phyloP scores from a whole-genome alignment of 2,797 vertebrate species.

The Rhincodon typus region DNA sequence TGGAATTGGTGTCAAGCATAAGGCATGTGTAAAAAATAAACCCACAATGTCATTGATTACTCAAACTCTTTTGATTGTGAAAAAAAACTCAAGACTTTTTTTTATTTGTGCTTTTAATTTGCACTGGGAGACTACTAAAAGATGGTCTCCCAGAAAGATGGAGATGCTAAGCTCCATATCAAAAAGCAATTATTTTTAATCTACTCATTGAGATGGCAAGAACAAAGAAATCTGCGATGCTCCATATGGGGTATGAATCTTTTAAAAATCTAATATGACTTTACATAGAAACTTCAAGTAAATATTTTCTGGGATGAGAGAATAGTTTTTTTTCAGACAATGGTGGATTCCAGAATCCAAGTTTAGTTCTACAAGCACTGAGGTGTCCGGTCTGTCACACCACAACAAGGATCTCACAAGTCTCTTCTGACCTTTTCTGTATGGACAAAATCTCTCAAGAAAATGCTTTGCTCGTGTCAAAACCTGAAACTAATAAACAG shows the following conservation, averaged over 20 bases:
- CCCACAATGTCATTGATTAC: neutral
- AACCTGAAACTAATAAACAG: neutral
- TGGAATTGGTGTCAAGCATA: neutral
- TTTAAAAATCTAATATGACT: neutral
- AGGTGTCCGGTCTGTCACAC: neutral
- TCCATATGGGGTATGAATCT: neutral
- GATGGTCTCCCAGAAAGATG: neutral
- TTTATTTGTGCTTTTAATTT: neutral
- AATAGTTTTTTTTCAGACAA: neutral
- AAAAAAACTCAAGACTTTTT: neutral
- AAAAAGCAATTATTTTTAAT: neutral
- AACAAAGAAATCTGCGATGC: neutral
- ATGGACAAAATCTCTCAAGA: neutral
- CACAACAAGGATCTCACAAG: neutral
- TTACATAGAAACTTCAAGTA: neutral
- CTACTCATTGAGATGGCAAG: neutral
- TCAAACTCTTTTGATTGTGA: neutral
- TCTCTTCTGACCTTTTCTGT: neutral
- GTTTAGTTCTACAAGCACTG: neutral
- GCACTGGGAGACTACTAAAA: neutral
- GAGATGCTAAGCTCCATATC: neutral
- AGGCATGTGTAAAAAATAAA: neutral
- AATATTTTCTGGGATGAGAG: neutral
- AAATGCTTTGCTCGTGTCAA: neutral
- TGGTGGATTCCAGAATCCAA: neutral